Percentiles rank a stretch among this genome's conserved stretches.
phyloP scores from a whole-genome alignment of 2,888 invertebrate species.

The Conomelus anceps region DNA sequence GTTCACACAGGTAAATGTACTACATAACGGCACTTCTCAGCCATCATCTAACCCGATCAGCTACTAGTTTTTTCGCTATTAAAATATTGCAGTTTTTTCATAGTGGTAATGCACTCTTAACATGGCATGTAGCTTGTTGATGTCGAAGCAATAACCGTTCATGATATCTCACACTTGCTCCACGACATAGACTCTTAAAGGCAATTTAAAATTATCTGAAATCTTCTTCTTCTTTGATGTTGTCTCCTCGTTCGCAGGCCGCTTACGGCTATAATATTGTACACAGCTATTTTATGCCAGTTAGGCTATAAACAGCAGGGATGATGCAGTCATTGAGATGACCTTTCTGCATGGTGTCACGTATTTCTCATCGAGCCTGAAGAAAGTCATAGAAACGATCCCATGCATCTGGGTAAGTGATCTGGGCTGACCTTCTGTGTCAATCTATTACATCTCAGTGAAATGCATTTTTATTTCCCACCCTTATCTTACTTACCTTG shows the following conservation, averaged over 20 bases:
- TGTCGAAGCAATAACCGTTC: neutral
- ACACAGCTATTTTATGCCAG: neutral
- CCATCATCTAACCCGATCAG: neutral
- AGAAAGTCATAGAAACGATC: neutral
- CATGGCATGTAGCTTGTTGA: neutral
- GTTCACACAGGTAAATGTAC: neutral
- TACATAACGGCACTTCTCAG: neutral
- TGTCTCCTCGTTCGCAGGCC: neutral
- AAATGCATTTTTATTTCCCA: neutral
- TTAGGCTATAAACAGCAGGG: neutral
- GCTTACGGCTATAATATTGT: neutral
- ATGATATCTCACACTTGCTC: neutral
- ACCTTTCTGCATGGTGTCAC: neutral
- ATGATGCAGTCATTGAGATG: neutral
- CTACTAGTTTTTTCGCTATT: neutral
- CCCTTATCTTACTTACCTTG: neutral
- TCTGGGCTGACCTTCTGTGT: neutral
- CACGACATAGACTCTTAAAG: neutral
- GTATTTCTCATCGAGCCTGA: neutral
- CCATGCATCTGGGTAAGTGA: neutral
- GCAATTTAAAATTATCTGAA: neutral
- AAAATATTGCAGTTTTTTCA: neutral
- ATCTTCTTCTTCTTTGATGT: neutral
- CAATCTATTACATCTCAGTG: neutral
- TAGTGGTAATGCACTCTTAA: neutral